Percentiles rank a stretch among this genome's conserved stretches.
Conservation (phyloP, 1,140 invertebrate species). For the Psix sp. region DNA sequence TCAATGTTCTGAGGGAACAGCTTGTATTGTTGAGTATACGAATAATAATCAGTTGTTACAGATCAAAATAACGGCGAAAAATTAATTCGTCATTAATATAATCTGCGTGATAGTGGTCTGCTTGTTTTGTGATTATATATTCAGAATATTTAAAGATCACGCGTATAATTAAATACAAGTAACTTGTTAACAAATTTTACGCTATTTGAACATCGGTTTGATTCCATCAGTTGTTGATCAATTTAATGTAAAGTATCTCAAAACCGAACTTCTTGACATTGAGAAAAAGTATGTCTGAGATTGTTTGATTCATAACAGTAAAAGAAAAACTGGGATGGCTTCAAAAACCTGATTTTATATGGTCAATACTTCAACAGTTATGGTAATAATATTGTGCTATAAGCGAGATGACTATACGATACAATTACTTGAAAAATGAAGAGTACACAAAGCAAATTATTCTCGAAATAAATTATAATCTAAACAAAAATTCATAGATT, state of each 20-base stretch:
- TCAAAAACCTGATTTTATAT: constrained; percentile 41
- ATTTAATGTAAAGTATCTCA: too few relatives aligned
- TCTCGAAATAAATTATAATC: too few relatives aligned
- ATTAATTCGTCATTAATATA: constrained; percentile 27
- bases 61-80: not conserved
- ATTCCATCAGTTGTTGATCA: too few relatives aligned
- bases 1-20: too few relatives aligned
- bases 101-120: constrained; percentile 9
- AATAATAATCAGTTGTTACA: constrained; percentile 3
- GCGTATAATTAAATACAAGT: constrained; percentile 16
- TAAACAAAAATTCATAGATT: too few relatives aligned
- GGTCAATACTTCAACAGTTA: constrained; percentile 41
- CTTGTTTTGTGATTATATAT: constrained; percentile 20
- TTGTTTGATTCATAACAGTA: constrained; percentile 36
- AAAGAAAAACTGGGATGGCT: constrained; percentile 46
- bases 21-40: too few relatives aligned
- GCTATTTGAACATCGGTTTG: constrained; percentile 9
- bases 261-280: too few relatives aligned
- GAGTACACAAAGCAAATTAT: too few relatives aligned
- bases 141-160: constrained; percentile 16
- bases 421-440: constrained; percentile 18
- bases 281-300: too few relatives aligned
- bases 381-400: constrained; percentile 46
- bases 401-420: constrained; percentile 26
- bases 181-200: constrained; percentile 23